Base-by-base conservation (phyloP, 2,888 invertebrate genomes). In the Dorcus parallelipipedus region DNA sequence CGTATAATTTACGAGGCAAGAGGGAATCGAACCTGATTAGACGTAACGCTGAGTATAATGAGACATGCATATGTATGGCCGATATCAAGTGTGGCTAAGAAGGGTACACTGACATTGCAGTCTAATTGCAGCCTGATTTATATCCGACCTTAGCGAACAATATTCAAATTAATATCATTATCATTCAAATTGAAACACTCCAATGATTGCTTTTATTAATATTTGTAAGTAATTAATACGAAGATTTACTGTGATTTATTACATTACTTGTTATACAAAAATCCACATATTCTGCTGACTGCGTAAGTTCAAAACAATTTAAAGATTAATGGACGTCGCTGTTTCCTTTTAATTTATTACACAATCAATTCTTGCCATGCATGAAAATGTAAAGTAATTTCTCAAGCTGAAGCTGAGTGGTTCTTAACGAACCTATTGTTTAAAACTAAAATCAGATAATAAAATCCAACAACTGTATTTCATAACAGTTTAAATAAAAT, bases 31-130 rank as follows among this genome's bases (percentile, higher is more conserved):
- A 70, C 69, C 70, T 72, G 73, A 75, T 74, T 73, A 73, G 72
- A 73, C 71, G 56, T 75, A 45, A 45, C 45, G 45, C 51, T 38
- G 51, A 26, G 51, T 51, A 56, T 56, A 76, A 76, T 76, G 74
- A 76, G 76, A 76, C 74, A 74, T 74, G 73, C 73, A 74, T 75
- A 76, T 75, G 72, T 71, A 76, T 76, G 71, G 64, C 42, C 68
- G 68, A 68, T 67, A 73, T 73, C 71, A 71, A 73, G 73, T 73
- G 70, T 47, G 64, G 58, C 63, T 67, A 71, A 74, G 72, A 72
- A 72, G 72, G 72, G 70, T 67, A 69, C 66, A 65, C 9, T 70
- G 73, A 58, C 63, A 65, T 62, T 62, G 53, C 52, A 53, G 54
- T 56, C 67, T 67, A 67, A 67, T 67, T 67, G 64, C 66, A 61